Base-by-base conservation (phyloP, 2,797 vertebrate genomes). In the Taeniopygia guttata region DNA sequence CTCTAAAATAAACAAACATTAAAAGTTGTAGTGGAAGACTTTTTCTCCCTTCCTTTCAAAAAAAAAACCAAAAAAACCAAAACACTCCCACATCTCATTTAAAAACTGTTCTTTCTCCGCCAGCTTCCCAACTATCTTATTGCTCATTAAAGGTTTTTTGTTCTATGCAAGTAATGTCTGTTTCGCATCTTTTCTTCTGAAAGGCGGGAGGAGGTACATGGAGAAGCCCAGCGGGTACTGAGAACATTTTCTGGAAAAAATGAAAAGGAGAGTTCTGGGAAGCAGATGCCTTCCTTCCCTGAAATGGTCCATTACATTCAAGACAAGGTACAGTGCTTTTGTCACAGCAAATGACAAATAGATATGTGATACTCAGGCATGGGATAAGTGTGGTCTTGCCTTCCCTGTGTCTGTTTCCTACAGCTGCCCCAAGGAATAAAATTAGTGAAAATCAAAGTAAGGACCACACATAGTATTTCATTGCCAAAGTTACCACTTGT, bases 291-390 rank as follows among this genome's bases (percentile, higher is more conserved):
- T 38, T 98, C 99, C 21, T 99, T 99, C 96, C 98, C 99, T 87
- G 99, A 99, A 95, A 99, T 99, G 99, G 99, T 99, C 55, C 97
- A 98, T 94, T 99, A 99, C 87, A 98, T 99, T 84, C 98, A 99
- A 94, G 99, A 99, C 92, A 99, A 99, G 98, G 99, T 99, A 94
- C n/a, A 76, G 17, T 64, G 55, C 48, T 76, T 89, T 52, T 88
- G 22, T 89, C 59, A 26, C 54, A 54, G 23, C 80, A 64, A 51
- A 77, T 93, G n/a, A 38, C 30, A 84, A 23, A 38, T 49, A 51
- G 2, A 19, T 46, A 9, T 3, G 6, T 52, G 52, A 30, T 80
- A 11, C 22, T 79, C 25, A 20, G 18, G 23, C 25, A 22, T 43
- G 27, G 58, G 26, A 0, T 48, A 22, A 23, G 13, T n/a, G 19